A percentile compares a stretch with the other conserved stretches of the same genome.
These are phyloP conservation scores for Galeopsomyia nigrocyanea DNA, from an alignment of 2,888 invertebrate genomes.

Conservation along the genomic window DNA sequence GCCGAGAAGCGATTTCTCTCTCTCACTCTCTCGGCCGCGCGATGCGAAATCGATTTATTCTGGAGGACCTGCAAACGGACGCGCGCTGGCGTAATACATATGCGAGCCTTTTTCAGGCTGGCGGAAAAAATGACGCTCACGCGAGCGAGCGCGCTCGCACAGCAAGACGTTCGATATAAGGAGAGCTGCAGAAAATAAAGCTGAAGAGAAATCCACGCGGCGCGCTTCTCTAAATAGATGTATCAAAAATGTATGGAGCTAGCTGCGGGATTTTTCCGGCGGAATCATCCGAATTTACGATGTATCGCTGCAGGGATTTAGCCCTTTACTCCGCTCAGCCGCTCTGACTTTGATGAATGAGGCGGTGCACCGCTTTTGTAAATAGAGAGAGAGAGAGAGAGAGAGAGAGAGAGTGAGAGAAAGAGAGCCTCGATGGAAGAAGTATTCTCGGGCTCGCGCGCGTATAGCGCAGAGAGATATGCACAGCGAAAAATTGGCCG, in stretches of 20 bases:
- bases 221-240: constrained; percentile 30
- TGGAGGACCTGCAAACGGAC: constrained; percentile 39
- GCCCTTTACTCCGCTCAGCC: not conserved
- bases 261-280: constrained; percentile 9
- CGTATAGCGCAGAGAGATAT: not conserved
- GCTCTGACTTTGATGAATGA: constrained; percentile 33
- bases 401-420: no score
- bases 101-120: constrained; percentile 10
- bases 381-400: no score
- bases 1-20: constrained; percentile 11
- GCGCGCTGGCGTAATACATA: constrained; percentile 20
- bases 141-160: no score
- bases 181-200: no score
- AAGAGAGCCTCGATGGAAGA: constrained; percentile 9
- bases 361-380: not conserved
- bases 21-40: not conserved
- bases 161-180: constrained; percentile 24
- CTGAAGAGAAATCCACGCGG: constrained; percentile 2
- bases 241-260: constrained; percentile 28
- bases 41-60: constrained; percentile 45
- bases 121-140: constrained; percentile 21
- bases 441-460: constrained; percentile 3
- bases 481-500: constrained; percentile 1
- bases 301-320: constrained; percentile 20
- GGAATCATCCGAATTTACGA: constrained; percentile 40